These are phyloP conservation scores for Clivina fossor DNA, from an alignment of 2,888 invertebrate species.

Conservation along the genomic window DNA sequence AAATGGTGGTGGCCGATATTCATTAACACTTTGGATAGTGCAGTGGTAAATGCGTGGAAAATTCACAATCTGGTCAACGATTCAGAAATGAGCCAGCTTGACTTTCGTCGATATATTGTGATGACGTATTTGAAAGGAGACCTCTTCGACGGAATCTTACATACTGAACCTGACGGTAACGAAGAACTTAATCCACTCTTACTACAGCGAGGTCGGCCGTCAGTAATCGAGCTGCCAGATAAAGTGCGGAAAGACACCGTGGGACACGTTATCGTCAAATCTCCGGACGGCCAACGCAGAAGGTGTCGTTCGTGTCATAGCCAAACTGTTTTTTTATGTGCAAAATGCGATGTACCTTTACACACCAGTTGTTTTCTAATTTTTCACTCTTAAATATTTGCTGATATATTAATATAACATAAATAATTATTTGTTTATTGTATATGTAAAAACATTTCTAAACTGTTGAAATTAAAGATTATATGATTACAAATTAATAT, in stretches of 20 bases:
- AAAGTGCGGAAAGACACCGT: conserved; percentile 25
- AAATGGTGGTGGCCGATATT: conserved; percentile 36
- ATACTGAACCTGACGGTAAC: conserved; percentile 10
- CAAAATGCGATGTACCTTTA: conserved; percentile 9
- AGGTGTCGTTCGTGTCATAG: conserved; percentile 22
- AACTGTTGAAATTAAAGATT: no score
- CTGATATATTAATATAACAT: no score
- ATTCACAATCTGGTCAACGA: conserved; percentile 2
- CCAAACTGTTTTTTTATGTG: conserved; percentile 17
- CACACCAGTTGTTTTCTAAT: conserved; percentile 7
- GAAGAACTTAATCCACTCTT: conserved; percentile 9
- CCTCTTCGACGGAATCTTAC: neutral
- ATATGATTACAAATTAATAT: no score
- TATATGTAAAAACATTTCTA: no score
- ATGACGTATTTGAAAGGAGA: no score
- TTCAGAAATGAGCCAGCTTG: neutral
- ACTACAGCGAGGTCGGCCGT: no score
- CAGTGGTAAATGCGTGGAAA: conserved; percentile 34
- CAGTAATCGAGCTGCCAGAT: no score
- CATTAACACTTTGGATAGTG: conserved; percentile 24
- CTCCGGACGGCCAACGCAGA: conserved; percentile 8
- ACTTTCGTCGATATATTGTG: neutral
- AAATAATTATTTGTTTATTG: no score
- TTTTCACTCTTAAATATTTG: no score
- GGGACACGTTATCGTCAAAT: conserved; percentile 25